These are phyloP conservation scores for Geococcyx californianus DNA, from an alignment of 2,113 vertebrate species.

Conservation along the genomic window DNA sequence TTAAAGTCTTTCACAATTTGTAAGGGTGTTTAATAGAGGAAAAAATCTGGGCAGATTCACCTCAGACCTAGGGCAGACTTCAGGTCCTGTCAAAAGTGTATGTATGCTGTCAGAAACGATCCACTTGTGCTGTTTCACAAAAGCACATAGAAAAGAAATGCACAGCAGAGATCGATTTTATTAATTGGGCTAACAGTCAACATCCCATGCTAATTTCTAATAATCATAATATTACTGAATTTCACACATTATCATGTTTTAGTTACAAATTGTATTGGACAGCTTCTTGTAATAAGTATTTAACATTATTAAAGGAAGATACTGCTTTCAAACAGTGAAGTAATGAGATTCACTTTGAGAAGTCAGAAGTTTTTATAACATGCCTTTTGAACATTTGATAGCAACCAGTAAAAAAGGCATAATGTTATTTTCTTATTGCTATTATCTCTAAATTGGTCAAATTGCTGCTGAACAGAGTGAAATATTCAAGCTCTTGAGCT, in stretches of 20 bases:
- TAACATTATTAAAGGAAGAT: neutral
- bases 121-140: neutral
- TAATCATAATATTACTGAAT: neutral
- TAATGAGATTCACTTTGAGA: neutral
- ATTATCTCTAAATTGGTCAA: slow-evolving; percentile 5
- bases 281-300: neutral
- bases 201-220: neutral
- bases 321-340: neutral
- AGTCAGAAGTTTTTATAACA: neutral
- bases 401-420: neutral
- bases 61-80: neutral
- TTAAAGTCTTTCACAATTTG: neutral
- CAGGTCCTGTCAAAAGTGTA: neutral
- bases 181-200: neutral
- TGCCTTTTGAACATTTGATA: neutral
- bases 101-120: neutral
- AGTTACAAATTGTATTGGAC: neutral
- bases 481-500: neutral
- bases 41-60: neutral
- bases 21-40: neutral
- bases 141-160: neutral
- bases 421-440: neutral
- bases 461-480: neutral
- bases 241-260: neutral
- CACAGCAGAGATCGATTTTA: neutral